Percentiles rank a stretch among this genome's conserved stretches.
Evolutionary conservation across 2,113 vertebrate species (phyloP).

Genomic region (Gymnorhina tibicen): DNA sequence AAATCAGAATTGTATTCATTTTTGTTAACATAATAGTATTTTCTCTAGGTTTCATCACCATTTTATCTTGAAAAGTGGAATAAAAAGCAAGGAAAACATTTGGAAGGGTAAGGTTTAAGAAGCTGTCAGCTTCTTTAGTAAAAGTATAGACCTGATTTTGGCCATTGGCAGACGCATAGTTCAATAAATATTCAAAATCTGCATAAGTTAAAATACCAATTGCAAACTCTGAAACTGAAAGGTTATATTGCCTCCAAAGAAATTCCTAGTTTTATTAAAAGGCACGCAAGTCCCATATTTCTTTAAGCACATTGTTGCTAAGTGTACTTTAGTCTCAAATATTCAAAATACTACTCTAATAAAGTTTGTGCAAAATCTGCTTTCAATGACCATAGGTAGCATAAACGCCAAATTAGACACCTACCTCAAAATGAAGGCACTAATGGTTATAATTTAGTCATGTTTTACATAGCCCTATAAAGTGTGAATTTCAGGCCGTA

Average conservation of each 20-base stretch:
- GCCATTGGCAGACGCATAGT: background rate
- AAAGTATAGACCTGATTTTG: background rate
- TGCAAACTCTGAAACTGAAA: background rate
- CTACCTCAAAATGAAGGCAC: background rate
- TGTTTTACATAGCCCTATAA: background rate
- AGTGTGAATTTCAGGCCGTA: background rate
- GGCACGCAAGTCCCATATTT: rapidly evolving
- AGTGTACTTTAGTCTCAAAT: background rate
- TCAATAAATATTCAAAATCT: background rate
- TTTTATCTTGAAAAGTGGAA: background rate
- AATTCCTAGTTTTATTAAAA: background rate
- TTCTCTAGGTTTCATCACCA: background rate
- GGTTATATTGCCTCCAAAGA: background rate
- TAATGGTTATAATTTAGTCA: background rate
- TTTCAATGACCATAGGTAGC: background rate
- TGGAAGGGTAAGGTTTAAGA: background rate
- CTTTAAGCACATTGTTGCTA: background rate
- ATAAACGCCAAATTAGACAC: background rate
- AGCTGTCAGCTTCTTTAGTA: background rate
- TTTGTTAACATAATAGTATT: background rate
- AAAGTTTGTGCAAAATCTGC: background rate
- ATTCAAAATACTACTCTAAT: background rate
- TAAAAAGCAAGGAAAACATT: background rate
- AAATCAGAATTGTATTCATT: background rate
- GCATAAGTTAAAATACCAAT: background rate